These are phyloP conservation scores for Anguilla pacifica DNA, from an alignment of 2,797 vertebrate species.

Conservation along the genomic window DNA sequence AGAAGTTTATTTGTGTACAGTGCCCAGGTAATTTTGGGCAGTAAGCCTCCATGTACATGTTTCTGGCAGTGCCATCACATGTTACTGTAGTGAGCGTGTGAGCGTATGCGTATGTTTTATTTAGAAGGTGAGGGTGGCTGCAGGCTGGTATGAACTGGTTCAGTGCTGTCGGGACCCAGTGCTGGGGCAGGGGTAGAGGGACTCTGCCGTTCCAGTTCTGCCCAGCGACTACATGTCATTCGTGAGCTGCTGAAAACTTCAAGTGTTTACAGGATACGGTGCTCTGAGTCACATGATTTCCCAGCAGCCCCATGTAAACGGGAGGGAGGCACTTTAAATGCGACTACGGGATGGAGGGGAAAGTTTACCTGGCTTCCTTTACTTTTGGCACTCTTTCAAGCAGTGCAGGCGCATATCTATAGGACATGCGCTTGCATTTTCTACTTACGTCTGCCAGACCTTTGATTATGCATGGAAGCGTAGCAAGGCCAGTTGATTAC, in stretches of 20 bases:
- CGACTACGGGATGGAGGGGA: background rate
- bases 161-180: background rate
- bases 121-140: background rate
- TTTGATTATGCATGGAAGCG: background rate
- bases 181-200: background rate
- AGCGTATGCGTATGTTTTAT: background rate
- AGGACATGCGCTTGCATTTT: background rate
- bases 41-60: background rate
- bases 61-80: background rate
- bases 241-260: constrained; percentile 8
- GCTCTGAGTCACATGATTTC: constrained; percentile 21
- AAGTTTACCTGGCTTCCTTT: background rate
- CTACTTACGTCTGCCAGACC: background rate
- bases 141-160: constrained; percentile 12
- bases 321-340: background rate
- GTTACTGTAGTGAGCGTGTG: background rate
- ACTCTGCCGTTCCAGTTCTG: background rate
- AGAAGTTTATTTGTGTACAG: too few relatives aligned
- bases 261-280: constrained; percentile 31
- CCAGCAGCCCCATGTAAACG: background rate
- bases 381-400: background rate
- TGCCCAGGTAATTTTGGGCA: background rate
- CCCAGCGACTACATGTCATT: constrained; percentile 13
- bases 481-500: background rate
- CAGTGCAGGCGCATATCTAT: background rate